Evolutionary conservation across 2,797 vertebrate genomes (phyloP).

Genomic region (Periparus ater): DNA sequence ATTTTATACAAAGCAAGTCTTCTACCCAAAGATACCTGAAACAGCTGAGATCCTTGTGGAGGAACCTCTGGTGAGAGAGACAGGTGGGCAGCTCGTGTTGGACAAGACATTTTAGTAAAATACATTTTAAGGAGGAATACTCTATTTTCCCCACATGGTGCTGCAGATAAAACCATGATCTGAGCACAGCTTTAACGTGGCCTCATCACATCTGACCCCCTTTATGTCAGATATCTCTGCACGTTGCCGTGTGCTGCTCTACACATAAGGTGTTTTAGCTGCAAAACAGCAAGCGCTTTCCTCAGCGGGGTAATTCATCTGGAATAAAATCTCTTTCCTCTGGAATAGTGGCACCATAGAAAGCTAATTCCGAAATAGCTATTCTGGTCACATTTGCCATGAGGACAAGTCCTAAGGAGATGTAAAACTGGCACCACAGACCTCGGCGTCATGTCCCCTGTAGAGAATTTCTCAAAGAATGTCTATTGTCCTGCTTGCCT

Average conservation of each 20-base stretch:
- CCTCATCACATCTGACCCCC: background rate
- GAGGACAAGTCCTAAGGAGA: slow-evolving; percentile 39
- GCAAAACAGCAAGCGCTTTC: background rate
- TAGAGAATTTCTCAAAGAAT: slow-evolving; percentile 55
- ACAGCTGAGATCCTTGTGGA: background rate
- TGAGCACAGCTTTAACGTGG: background rate
- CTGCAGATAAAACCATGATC: background rate
- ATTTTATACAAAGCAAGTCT: background rate
- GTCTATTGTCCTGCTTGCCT: slow-evolving; percentile 48
- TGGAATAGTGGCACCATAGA: background rate
- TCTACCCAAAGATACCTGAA: background rate
- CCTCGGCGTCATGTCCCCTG: slow-evolving; percentile 16
- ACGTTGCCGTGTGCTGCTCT: background rate
- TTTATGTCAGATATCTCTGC: background rate
- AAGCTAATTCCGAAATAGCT: slow-evolving; percentile 52
- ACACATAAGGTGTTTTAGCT: accelerated
- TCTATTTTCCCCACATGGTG: background rate
- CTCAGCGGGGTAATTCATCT: background rate
- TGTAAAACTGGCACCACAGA: slow-evolving; percentile 50
- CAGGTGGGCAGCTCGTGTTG: background rate
- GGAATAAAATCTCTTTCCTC: slow-evolving; percentile 27
- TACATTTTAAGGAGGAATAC: background rate
- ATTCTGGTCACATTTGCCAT: slow-evolving; percentile 57
- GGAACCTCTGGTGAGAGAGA: background rate
- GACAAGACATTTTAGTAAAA: background rate